Evolutionary conservation across 2,797 vertebrate genomes (phyloP).

Genomic region (Ficedula albicollis): DNA sequence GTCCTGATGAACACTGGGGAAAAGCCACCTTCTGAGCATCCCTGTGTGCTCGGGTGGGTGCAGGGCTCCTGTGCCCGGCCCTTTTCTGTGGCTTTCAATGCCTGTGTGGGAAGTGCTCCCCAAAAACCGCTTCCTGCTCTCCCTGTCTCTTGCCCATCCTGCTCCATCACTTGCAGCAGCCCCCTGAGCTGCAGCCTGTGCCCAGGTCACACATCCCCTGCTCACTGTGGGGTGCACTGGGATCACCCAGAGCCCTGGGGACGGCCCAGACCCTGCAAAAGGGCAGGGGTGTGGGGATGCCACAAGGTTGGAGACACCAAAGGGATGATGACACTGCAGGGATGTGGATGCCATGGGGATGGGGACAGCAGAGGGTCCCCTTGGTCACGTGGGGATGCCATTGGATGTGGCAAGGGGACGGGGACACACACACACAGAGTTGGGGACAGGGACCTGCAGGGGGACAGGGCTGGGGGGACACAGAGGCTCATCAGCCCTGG

Average conservation of each 20-base stretch:
- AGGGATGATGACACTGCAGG: neutral
- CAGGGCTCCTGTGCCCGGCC: neutral
- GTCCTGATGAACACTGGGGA: neutral
- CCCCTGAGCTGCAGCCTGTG: neutral
- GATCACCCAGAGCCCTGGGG: neutral
- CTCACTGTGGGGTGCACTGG: neutral
- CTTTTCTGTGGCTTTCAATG: neutral
- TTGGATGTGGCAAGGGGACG: neutral
- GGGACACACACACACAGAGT: neutral
- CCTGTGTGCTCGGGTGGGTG: accelerated
- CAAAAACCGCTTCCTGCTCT: neutral
- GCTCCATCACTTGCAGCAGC: neutral
- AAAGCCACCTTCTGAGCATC: neutral
- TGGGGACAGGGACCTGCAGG: neutral
- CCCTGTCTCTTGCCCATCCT: neutral
- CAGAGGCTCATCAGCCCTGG: too few relatives aligned
- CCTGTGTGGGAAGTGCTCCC: neutral
- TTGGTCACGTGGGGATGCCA: neutral
- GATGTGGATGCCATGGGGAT: neutral
- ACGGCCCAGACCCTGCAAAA: accelerated
- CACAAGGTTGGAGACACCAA: neutral
- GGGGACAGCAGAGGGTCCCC: neutral
- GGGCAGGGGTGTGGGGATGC: neutral
- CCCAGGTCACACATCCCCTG: neutral
- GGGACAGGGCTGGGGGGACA: neutral